phyloP scores from a whole-genome alignment of 30 jellyfish, hydroid and myxozoan species.

The Aurelia aurita complex sp. Pacific region DNA sequence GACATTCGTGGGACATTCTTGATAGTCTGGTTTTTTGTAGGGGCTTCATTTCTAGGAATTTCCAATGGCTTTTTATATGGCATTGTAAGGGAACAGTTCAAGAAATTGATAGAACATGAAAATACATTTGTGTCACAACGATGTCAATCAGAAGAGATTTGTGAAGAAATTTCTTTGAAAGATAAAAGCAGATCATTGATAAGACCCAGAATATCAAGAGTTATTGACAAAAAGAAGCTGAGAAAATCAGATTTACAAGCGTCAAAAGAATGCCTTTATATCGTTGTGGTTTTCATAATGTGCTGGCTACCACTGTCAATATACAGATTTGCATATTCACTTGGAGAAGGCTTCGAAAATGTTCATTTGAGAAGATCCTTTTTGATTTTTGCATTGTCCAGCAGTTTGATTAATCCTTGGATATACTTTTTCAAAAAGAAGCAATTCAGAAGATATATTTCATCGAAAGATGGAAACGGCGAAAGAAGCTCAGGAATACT shows the following conservation, averaged over 20 bases:
- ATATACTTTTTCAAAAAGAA: conserved; percentile 40
- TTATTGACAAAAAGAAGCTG: neutral
- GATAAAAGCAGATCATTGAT: neutral
- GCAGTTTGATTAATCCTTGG: conserved; percentile 60
- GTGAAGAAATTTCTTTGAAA: neutral
- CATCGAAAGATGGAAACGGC: too few relatives aligned
- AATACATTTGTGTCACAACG: neutral
- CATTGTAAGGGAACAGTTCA: conserved; percentile 26
- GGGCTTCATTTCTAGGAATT: conserved; percentile 21
- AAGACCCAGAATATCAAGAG: neutral
- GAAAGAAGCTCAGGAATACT: too few relatives aligned
- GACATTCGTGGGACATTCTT: conserved; percentile 16
- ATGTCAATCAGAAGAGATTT: too few relatives aligned
- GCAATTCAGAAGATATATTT: conserved; percentile 24
- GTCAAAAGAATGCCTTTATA: conserved; percentile 34
- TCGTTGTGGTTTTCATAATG: conserved; percentile 33
- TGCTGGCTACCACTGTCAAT: conserved; percentile 42
- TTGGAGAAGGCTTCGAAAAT: neutral
- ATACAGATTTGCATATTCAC: conserved; percentile 27
- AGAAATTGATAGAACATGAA: neutral
- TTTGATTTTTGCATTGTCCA: conserved; percentile 25
- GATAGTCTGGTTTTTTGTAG: conserved; percentile 22
- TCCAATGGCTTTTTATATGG: conserved; percentile 23
- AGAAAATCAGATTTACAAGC: conserved; percentile 31
- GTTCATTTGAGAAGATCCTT: conserved; percentile 4